These are phyloP conservation scores for Crocodylus rhombifer DNA, from an alignment of 2,797 vertebrate species.

Conservation along the genomic window DNA sequence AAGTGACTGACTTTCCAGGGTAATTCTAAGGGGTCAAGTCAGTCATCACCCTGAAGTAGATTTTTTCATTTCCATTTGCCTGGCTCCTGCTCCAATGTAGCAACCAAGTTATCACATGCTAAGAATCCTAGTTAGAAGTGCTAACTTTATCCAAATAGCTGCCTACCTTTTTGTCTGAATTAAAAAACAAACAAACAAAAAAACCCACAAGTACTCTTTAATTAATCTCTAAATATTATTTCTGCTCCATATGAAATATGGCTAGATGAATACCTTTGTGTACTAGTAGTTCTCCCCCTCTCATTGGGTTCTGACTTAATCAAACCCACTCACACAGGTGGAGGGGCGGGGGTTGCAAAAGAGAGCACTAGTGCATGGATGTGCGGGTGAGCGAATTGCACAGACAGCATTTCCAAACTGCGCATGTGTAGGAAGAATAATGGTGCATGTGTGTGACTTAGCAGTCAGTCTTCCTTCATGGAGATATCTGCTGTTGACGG, in stretches of 20 bases:
- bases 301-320: neutral
- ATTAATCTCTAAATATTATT: neutral
- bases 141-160: neutral
- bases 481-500: neutral
- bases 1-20: neutral
- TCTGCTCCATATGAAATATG: neutral
- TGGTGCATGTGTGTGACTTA: fast-evolving
- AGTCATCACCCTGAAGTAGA: neutral
- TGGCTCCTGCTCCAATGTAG: neutral
- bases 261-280: neutral
- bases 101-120: neutral
- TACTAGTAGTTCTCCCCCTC: neutral
- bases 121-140: neutral
- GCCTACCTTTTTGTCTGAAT: neutral
- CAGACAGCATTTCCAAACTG: neutral
- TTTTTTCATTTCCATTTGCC: neutral
- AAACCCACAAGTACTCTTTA: neutral
- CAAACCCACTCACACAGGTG: neutral
- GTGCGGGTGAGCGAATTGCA: neutral
- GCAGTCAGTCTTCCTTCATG: neutral
- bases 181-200: neutral
- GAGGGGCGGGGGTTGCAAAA: too few species aligned
- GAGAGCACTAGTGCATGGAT: neutral
- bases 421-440: neutral
- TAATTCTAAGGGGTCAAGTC: neutral